Evolutionary conservation across 2,113 vertebrate genomes (phyloP).

Genomic region (Electrona antarctica): DNA sequence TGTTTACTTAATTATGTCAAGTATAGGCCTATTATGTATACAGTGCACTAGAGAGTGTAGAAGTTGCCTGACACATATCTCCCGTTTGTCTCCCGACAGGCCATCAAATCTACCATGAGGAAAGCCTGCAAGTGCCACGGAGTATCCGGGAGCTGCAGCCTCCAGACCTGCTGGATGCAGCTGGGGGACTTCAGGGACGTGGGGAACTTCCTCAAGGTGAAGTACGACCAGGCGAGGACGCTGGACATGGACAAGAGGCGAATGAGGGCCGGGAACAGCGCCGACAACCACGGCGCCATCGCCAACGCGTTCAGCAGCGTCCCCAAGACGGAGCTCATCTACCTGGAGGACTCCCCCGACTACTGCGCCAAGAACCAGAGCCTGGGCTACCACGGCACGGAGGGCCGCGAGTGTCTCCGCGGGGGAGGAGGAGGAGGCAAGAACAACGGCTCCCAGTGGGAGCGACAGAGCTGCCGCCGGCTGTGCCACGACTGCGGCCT

Average conservation of each 20-base stretch:
- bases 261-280: slow-evolving; percentile 87
- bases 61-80: not conserved
- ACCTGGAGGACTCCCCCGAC: slow-evolving; percentile 93
- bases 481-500: slow-evolving; percentile 91
- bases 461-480: slow-evolving; percentile 85
- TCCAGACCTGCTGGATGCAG: slow-evolving; percentile 97
- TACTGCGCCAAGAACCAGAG: slow-evolving; percentile 91
- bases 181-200: slow-evolving; percentile 90
- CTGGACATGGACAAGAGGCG: slow-evolving; percentile 90
- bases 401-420: slow-evolving; percentile 92
- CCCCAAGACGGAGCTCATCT: slow-evolving; percentile 84
- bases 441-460: slow-evolving; percentile 82
- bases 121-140: slow-evolving; percentile 95
- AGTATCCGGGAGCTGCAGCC: slow-evolving; percentile 95
- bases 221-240: slow-evolving; percentile 88
- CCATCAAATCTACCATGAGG: slow-evolving; percentile 89
- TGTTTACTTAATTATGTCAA: not conserved
- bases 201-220: slow-evolving; percentile 90
- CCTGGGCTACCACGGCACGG: slow-evolving; percentile 87
- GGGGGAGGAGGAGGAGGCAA: slow-evolving; percentile 68
- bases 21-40: too few relatives aligned
- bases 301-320: slow-evolving; percentile 83
- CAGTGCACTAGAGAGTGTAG: not conserved
- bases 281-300: slow-evolving; percentile 84
- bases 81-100: slow-evolving; percentile 69